phyloP scores from a whole-genome alignment of 2,797 vertebrate species.

The Aplochiton taeniatus region DNA sequence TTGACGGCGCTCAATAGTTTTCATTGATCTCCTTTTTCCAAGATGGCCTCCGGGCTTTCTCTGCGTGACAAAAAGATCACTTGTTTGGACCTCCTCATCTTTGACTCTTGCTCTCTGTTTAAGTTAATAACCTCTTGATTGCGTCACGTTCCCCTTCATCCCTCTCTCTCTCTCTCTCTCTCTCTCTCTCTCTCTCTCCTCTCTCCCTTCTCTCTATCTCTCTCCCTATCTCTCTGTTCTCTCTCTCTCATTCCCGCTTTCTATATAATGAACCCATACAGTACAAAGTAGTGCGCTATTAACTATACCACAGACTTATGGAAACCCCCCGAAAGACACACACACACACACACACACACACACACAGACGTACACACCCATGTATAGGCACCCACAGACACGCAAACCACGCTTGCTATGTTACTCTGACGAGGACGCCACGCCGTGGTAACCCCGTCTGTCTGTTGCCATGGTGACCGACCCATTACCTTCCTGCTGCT shows the following conservation, averaged over 20 bases:
- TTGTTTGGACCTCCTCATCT: neutral
- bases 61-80: neutral
- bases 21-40: conserved; percentile 19
- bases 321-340: conserved; percentile 12
- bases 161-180: neutral
- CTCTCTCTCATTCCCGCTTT: neutral
- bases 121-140: too few species aligned
- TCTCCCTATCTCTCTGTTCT: neutral
- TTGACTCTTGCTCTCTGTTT: neutral
- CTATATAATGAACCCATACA: too few species aligned
- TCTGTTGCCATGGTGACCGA: too few species aligned
- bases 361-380: neutral
- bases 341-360: neutral
- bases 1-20: conserved; percentile 26
- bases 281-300: too few species aligned
- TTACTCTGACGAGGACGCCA: too few species aligned
- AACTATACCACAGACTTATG: too few species aligned
- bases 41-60: neutral
- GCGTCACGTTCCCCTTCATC: neutral
- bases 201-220: neutral
- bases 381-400: neutral
- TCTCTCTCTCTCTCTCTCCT: neutral
- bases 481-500: too few species aligned
- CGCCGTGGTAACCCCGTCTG: too few species aligned
- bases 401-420: neutral